phyloP scores from a whole-genome alignment of 2,113 vertebrate species.

The Ochotona princeps region DNA sequence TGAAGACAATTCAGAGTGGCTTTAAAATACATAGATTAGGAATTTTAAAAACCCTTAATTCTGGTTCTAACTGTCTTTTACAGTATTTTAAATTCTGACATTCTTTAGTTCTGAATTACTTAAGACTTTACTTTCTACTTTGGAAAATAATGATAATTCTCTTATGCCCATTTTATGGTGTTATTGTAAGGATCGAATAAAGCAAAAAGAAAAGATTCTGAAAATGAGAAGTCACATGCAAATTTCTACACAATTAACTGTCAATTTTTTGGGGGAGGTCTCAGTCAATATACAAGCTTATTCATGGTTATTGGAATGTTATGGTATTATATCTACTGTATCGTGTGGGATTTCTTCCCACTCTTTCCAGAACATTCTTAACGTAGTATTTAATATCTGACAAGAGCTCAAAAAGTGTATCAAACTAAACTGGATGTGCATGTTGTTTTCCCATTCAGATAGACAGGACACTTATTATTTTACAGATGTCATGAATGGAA shows the following conservation, averaged over 20 bases:
- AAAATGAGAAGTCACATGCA: slow-evolving; percentile 5
- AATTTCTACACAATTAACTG: slow-evolving; percentile 37
- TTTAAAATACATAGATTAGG: slow-evolving; percentile 5
- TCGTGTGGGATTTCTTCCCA: background rate
- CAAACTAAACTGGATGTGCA: background rate
- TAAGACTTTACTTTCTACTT: slow-evolving; percentile 36
- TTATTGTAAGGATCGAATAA: slow-evolving; percentile 38
- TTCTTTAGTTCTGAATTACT: slow-evolving; percentile 29
- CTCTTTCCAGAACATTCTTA: background rate
- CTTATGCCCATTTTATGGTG: background rate
- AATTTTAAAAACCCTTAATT: background rate
- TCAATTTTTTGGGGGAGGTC: background rate
- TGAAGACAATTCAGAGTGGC: background rate
- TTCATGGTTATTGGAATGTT: background rate
- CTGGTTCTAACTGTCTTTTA: slow-evolving; percentile 17
- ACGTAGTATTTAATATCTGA: background rate
- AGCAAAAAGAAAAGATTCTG: background rate
- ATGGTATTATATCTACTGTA: background rate
- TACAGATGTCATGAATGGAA: slow-evolving; percentile 31
- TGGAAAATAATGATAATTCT: slow-evolving; percentile 24
- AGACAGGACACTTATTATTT: slow-evolving; percentile 26
- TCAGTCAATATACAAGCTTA: background rate
- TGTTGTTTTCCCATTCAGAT: slow-evolving; percentile 30
- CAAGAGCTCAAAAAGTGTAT: slow-evolving; percentile 35
- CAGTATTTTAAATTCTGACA: background rate